phyloP scores from a whole-genome alignment of 2,888 invertebrate genomes.

The Melanostoma mellinum region DNA sequence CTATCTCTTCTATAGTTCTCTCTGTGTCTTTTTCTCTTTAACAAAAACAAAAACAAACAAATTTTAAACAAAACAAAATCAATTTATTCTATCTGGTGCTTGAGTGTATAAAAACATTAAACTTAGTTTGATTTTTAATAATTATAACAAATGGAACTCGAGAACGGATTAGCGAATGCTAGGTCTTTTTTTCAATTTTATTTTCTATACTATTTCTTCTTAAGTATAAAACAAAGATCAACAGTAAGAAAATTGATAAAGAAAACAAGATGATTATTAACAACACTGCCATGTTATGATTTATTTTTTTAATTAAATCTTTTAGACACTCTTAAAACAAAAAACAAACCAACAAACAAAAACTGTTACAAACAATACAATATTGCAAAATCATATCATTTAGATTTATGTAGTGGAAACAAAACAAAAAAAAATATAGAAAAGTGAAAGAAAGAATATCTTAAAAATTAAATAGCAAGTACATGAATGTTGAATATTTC shows the following conservation, averaged over 20 bases:
- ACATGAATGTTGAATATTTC: conserved; percentile 65
- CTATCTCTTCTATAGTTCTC: conserved; percentile 74
- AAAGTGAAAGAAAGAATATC: conserved; percentile 71
- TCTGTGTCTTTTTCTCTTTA: conserved; percentile 73
- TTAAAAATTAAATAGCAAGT: conserved; percentile 56
- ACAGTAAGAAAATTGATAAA: conserved; percentile 24
- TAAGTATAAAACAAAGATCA: conserved; percentile 27
- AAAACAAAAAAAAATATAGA: conserved; percentile 54
- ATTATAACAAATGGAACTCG: conserved; percentile 45
- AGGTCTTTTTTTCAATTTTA: conserved; percentile 12
- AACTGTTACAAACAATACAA: conserved; percentile 66
- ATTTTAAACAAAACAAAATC: conserved; percentile 56
- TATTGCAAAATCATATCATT: conserved; percentile 74
- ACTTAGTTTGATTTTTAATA: conserved; percentile 41
- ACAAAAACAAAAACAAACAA: conserved; percentile 61
- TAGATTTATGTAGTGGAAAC: conserved; percentile 69
- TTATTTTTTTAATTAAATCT: conserved; percentile 37
- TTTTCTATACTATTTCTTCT: not conserved
- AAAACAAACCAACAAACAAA: conserved; percentile 32
- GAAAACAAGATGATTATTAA: conserved; percentile 44
- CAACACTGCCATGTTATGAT: conserved; percentile 71
- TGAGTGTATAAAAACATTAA: conserved; percentile 63
- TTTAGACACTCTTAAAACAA: conserved; percentile 48
- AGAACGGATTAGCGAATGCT: conserved; percentile 44
- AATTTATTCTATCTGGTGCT: conserved; percentile 72